Evolutionary conservation across 1,140 invertebrate genomes (phyloP), one percentile per base, ranked within the genome.

Genomic region (Mylabris phalerata): DNA sequence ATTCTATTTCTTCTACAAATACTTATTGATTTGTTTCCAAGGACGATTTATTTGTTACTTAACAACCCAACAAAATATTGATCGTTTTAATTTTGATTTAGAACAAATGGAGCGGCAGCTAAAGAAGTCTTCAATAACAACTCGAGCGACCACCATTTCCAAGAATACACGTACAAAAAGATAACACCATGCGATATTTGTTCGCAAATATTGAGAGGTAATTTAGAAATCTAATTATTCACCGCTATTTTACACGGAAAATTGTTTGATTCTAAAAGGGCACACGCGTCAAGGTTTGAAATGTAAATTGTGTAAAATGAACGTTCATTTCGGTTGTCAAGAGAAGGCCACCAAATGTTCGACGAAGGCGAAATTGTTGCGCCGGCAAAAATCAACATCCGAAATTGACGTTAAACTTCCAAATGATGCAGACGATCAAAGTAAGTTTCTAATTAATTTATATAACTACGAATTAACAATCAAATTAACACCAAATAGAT

Each of bases 111-210:
- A 60, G 83, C 82, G 56, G 82, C 81, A 26, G 81, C 82, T 57
- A 77, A 78, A 26, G 81, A 82, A 73, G 76, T 80, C 43, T 77
- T 80, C 54, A 80, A 77, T 48, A 77, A 79, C 46, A 83, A 86
- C 62, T 79, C 82, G 9, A 82, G 84, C 32, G 79, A 79, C 40
- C 92, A 95, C 74, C 84, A 89, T 64, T 91, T 94, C 78, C 88
- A 92, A 74, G 92, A 95, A 73, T 92, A 95, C 73, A 95, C 92
- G 2, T 95, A 95, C 74, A 93, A 94, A 75, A 95, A 95, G 77
- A 94, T 96, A 63, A 94, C 92, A 10, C 90, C 92, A 4, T 96
- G 93, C 75, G 93, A 96, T 75, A 85, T 93, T 51, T 96, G 93
- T 75, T 91, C 90, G 38, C 91, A 95, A 79, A 90, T 95, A 42